Base-by-base conservation (phyloP, 2,113 vertebrate genomes). In the Pelecanus crispus region DNA sequence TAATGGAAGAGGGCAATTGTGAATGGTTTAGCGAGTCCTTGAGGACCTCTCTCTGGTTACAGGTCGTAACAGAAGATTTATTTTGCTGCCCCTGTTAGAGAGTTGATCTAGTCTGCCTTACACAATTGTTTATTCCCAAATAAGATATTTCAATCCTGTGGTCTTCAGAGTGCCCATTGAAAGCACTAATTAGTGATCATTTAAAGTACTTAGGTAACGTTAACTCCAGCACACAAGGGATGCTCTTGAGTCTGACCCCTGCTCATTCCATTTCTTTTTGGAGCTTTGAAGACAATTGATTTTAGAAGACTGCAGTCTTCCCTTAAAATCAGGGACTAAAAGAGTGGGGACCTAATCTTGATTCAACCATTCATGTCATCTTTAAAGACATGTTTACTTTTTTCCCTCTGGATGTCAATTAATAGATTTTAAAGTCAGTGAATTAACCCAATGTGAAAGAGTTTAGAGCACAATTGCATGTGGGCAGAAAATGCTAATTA, bases 211-310 rank as follows among this genome's bases (percentile, higher is more conserved):
- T 97, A 96, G 95, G 97, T 96, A 90, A 95, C 85, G 95, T 95
- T 96, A 96, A 94, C 97, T 95, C 88, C 58, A 8, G 92, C 28
- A 86, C 68, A 92, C 96, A 97, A 95, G 96, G 91, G 97, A 94
- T 96, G 96, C 96, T 97, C 97, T 97, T 97, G 97, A 97, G 96
- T 95, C 97, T 97, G 96, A 97, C 97, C 96, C 94, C 96, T 97
- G 96, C 88, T 98, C 97, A 97, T 95, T 98, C 95, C 83, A 95
- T 97, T 97, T 96, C 85, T 96, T 96, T 94, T 97, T 81, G 86
- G 45, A 67, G 94, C 96, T 97, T 97, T 97, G 97, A 98, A 97
- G 97, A 97, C 86, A 94, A 97, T 96, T 95, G 97, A 92, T 94
- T 97, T 97, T 96, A 96, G 88, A 97, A 98, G 96, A 84, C 92